Base-by-base conservation (phyloP, 2,113 vertebrate species). In the Trichechus manatus region DNA sequence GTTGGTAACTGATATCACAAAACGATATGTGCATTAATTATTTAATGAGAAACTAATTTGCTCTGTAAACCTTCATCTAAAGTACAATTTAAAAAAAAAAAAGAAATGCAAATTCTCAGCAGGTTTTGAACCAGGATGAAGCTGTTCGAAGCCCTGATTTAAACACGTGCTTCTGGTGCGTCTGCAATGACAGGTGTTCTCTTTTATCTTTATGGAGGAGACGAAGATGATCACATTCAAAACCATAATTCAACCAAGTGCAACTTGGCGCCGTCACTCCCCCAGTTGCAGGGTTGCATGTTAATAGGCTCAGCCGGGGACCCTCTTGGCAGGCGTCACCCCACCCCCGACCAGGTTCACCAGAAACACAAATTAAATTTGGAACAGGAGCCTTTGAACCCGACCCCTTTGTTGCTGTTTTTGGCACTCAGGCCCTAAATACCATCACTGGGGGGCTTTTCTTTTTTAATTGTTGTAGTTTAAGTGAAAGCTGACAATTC, bases 181-280 rank as follows among this genome's bases (percentile, higher is more conserved):
- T 82, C 74, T 36, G 31, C 63, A 63, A 63, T 9, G 4, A 15
- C 88, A 77, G 33, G 81, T 0, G 17, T 77, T 90, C 89, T 93
- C 79, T 91, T 93, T 94, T 20, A 85, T 96, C 86, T 95, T 83
- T 93, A 94, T 87, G 93, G 93, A 81, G 75, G 93, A 68, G 9
- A 83, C 56, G 50, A 91, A 42, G 72, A 94, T 4, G 82, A 74
- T 59, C 72, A 63, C 53, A 50, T 86, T 93, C 50, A 94, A 96
- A 93, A 75, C 33, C 44, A 36, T 14, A 82, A 84, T 47, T 79
- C 66, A 83, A 42, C 78, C 95, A 95, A 89, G 87, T 53, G 89
- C 44, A 63, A 17, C 91, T 75, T 17, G 29, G 78, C 47, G 14
- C 70, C 20, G 59, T 66, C 33, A 89, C 86, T 39, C 77, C n/a